Evolutionary conservation across 1,140 invertebrate genomes (phyloP), one percentile per base, ranked within the genome.

Genomic region (Laupala kohalensis): DNA sequence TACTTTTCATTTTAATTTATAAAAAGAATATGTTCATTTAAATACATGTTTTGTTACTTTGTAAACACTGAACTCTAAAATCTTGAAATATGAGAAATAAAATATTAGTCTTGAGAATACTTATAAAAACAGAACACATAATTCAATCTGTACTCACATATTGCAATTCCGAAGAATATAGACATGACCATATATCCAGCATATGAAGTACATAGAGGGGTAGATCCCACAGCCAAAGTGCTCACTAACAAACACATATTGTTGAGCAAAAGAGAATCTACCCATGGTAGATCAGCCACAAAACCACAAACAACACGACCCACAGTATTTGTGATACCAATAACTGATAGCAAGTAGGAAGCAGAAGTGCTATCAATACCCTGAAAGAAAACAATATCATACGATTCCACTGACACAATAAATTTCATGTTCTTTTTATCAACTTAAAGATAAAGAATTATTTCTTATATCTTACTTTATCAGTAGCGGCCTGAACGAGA

Each of bases 161-260:
- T 92, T 77, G 96, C 95, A 73, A 98, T 84, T 70, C 97, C 97
- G 80, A 99, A 99, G 76, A 94, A 89, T 67, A 94, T 86, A n/a
- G 95, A 87, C 79, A 95, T 92, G 3, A 87, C 80, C 25, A 95
- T 87, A 74, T 96, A 93, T 65, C 89, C 81, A 4, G 81, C 78
- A 76, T 95, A 99, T 15, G 86, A 86, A 64, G 81, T 79, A 78
- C 94, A 95, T 74, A 98, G 88, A 1, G 96, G 96, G 9, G 91
- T 94, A 19, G 90, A 74, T 3, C 89, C 87, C 5, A 97, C 93
- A 5, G 93, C 86, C 53, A 98, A 79, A 25, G 95, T 97, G 69
- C 92, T 93, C 70, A 97, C 86, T 68, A 96, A 82, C 67, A 99
- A 86, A 78, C 95, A 96, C 71, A 97, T 84, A 78, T 98, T 99